Evolutionary conservation across 23 tunicate species (phyloP).

Genomic region (Pegea sp.): DNA sequence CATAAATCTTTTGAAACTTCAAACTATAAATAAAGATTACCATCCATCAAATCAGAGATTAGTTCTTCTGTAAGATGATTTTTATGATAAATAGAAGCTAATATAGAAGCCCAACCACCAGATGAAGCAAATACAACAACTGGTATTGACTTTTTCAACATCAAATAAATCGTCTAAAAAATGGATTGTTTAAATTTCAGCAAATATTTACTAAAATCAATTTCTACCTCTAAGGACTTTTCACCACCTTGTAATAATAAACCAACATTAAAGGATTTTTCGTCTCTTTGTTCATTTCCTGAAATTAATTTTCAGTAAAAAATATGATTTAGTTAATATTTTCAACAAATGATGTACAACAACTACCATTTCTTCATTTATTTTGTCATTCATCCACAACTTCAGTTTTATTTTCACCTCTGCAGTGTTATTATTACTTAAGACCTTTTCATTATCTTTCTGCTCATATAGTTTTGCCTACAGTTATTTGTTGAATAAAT

Average conservation of each 20-base stretch:
- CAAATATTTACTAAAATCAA: no score
- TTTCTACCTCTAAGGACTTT: constrained; percentile 37
- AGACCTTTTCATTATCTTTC: no score
- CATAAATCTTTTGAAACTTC: neutral
- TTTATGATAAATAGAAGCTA: constrained; percentile 6
- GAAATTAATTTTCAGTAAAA: no score
- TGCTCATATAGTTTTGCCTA: no score
- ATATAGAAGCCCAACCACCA: constrained; percentile 46
- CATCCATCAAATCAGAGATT: constrained; percentile 7
- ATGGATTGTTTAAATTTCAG: no score
- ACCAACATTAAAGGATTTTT: constrained; percentile 15
- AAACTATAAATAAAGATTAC: constrained; percentile 6
- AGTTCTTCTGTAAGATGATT: constrained; percentile 3
- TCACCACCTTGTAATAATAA: constrained; percentile 83
- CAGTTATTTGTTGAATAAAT: no score
- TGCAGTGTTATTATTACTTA: no score
- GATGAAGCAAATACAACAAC: constrained; percentile 72
- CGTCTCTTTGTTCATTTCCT: neutral
- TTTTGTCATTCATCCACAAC: no score
- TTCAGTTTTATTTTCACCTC: no score
- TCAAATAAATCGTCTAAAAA: constrained; percentile 30
- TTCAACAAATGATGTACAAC: no score
- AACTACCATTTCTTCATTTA: no score
- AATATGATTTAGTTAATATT: no score
- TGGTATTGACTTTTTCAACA: constrained; percentile 31